Base-by-base conservation (phyloP, 2,113 vertebrate genomes). In the Strigops habroptila region DNA sequence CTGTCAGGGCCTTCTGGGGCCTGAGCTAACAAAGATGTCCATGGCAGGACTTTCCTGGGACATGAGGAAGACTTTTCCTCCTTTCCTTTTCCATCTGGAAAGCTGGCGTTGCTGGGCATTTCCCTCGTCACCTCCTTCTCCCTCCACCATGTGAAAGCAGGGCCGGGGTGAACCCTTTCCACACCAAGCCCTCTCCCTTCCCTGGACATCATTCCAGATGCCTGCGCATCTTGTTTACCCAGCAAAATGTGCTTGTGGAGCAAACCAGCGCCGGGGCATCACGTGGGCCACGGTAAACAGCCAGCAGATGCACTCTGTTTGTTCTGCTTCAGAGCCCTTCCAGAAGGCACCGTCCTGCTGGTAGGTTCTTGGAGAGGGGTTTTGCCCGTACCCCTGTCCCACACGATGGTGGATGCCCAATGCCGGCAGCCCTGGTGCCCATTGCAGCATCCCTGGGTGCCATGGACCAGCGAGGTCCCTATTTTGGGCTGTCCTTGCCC, bases 251-350 rank as follows among this genome's bases (percentile, higher is more conserved):
- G 95, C 43, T 21, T 73, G 33, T 90, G 93, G 19, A 92, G 91
- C 70, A 88, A 91, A 96, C 82, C 33, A 85, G 82, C 14, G 9
- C 84, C 5, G 2, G 76, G 92, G 91, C 90, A 15, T 97, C 98
- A 98, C 67, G 68, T 97, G 98, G 91, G 73, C 90, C 90, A 97
- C 31, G 51, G 97, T 96, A 98, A 98, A 98, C 97, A 98, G 93
- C 94, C 91, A 81, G 96, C 97, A 98, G 98, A 98, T 98, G 97
- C 96, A 96, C 75, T 96, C 90, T 98, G 96, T 97, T 98, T 97
- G 97, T 97, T 98, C 96, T 98, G 95, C 95, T 97, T 95, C 96
- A 41, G 65, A 96, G 92, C 90, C 93, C 97, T 98, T 98, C 96
- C 97, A 97, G 97, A 97, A 97, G 89, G 94, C 93, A 88, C 65